Conservation (phyloP, 2,888 invertebrate genomes). For the Idaea aversata region DNA sequence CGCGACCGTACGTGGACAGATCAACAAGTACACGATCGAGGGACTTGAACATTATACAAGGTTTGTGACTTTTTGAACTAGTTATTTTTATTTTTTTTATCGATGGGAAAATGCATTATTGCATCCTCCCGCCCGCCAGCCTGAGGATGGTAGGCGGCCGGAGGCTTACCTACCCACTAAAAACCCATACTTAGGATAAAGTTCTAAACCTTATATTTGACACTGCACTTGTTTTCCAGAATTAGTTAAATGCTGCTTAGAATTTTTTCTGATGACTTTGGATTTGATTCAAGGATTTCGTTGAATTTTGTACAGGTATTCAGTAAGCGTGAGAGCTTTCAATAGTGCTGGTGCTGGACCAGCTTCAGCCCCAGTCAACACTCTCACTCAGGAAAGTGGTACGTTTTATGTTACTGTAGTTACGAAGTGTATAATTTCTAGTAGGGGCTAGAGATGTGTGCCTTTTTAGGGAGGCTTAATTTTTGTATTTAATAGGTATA, state of each 20-base stretch:
- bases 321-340: slow-evolving; percentile 91
- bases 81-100: too few relatives aligned
- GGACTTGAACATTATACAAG: slow-evolving; percentile 90
- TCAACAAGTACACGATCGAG: slow-evolving; percentile 85
- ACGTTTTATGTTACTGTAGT: slow-evolving; percentile 34
- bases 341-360: slow-evolving; percentile 93
- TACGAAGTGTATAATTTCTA: too few relatives aligned
- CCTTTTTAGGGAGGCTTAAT: too few relatives aligned
- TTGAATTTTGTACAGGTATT: slow-evolving; percentile 76
- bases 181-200: too few relatives aligned
- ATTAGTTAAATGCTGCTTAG: too few relatives aligned
- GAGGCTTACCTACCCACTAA: too few relatives aligned
- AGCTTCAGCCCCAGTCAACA: slow-evolving; percentile 86
- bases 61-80: slow-evolving; percentile 35
- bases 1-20: slow-evolving; percentile 86
- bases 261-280: neutral
- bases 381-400: slow-evolving; percentile 92
- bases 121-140: too few relatives aligned
- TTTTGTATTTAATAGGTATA: too few relatives aligned
- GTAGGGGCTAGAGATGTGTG: neutral
- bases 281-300: slow-evolving; percentile 6
- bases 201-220: too few relatives aligned
- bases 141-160: too few relatives aligned
- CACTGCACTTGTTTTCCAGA: too few relatives aligned
- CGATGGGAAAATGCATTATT: too few relatives aligned